Evolutionary conservation across 23 tunicate species (phyloP).

Genomic region (Trididemnum miniatum): DNA sequence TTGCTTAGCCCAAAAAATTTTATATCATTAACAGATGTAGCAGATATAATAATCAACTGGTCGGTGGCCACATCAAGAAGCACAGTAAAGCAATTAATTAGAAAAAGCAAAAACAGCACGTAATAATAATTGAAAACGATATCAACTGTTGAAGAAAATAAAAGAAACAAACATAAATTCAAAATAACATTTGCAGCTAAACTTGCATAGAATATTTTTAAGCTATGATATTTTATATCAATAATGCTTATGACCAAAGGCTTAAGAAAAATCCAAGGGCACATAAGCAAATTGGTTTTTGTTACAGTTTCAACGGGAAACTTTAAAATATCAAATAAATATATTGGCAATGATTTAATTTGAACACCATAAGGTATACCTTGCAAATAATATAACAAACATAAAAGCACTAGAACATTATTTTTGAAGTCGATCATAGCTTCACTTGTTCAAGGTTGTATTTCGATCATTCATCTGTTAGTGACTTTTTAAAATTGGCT

Average conservation of each 20-base stretch:
- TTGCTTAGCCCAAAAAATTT: slow-evolving; percentile 49
- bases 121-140: not conserved
- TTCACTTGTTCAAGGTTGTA: no score
- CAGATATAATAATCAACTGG: slow-evolving; percentile 32
- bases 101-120: slow-evolving; percentile 2
- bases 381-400: slow-evolving; percentile 43
- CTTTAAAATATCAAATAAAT: slow-evolving; percentile 16
- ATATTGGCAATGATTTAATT: slow-evolving; percentile 38
- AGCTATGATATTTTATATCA: not conserved
- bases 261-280: slow-evolving; percentile 56
- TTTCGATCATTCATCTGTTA: no score
- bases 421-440: no score
- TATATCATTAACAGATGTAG: slow-evolving; percentile 31
- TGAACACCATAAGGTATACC: slow-evolving; percentile 60
- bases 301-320: slow-evolving; percentile 32
- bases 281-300: slow-evolving; percentile 39
- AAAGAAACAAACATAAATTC: not conserved
- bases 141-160: not conserved
- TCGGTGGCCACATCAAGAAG: slow-evolving; percentile 43
- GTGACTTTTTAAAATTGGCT: no score
- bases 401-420: slow-evolving; percentile 7
- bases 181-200: slow-evolving; percentile 2
- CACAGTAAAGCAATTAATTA: slow-evolving; percentile 43
- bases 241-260: slow-evolving; percentile 14
- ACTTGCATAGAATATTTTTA: not conserved